Evolutionary conservation across 1,140 invertebrate genomes (phyloP), one percentile per base, ranked within the genome.

Genomic region (Diorhabda sublineata): DNA sequence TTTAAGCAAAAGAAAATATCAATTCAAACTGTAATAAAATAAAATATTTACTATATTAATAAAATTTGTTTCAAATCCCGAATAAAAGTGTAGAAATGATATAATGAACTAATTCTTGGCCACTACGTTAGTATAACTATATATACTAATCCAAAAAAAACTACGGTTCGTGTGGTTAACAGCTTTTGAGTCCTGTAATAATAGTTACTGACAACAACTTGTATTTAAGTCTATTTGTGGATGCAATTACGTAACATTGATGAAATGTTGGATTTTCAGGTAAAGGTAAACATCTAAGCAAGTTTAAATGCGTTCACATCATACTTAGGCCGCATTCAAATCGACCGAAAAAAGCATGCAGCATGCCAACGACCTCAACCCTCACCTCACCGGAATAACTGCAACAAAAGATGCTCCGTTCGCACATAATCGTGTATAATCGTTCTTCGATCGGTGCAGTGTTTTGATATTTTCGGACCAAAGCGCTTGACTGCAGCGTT

Each of bases 361-460:
- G 47, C 47, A 52, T 52, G 69, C 59, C 69, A 58, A 62, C 69
- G 69, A 71, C 66, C 66, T 71, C 66, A 71, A 68, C 67, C 69
- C 66, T 59, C 57, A 42, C 66, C 11, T 45, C 56, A 68, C 47
- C 47, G 47, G 47, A 52, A 69, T 58, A 60, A 67, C 67, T 64
- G 70, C 70, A 71, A 42, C 66, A 64, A 62, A 59, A 58, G 61
- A 68, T 58, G 45, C 66, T 42, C 26, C 59, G 26, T 8, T 42
- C 42, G 58, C 42, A 11, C 6, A 60, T 60, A 42, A 26, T 11
- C 60, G 43, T 47, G 69, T 66, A 64, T 44, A 57, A n/a, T 43
- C 47, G 47, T 44, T 71, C 72, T 66, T 57, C 58, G 67, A 63
- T 60, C 42, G n/a, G 58, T 26, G n/a, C n/a, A 11, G 42, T 60